Conservation (phyloP, 2,113 vertebrate genomes). For the Microcebus ravelobensis region DNA sequence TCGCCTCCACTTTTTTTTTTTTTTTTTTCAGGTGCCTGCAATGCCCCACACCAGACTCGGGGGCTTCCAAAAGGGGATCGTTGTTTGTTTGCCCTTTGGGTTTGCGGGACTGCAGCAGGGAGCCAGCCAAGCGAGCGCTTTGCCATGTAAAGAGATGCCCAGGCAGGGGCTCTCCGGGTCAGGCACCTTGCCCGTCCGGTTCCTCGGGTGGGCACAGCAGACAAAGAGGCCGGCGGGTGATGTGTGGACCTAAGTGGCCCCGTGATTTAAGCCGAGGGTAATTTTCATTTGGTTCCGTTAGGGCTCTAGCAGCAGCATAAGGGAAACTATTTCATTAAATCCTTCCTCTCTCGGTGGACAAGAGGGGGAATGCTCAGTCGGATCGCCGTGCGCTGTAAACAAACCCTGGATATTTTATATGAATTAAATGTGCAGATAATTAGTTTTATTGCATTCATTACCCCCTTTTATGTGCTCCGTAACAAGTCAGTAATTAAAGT, state of each 20-base stretch:
- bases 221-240: slow-evolving; percentile 28
- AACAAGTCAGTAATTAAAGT: slow-evolving; percentile 96
- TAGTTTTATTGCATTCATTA: slow-evolving; percentile 96
- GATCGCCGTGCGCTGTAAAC: slow-evolving; percentile 80
- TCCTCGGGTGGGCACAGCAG: slow-evolving; percentile 40
- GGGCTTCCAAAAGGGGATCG: background rate
- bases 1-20: background rate
- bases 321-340: slow-evolving; percentile 83
- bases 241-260: slow-evolving; percentile 58
- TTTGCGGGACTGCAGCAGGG: background rate
- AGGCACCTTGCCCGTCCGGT: background rate
- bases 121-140: background rate
- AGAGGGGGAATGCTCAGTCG: slow-evolving; percentile 73
- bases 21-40: background rate
- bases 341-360: slow-evolving; percentile 84
- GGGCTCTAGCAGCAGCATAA: slow-evolving; percentile 68
- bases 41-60: background rate
- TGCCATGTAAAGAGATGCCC: background rate
- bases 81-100: background rate
- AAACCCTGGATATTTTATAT: slow-evolving; percentile 88
- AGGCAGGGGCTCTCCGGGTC: background rate
- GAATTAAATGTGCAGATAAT: slow-evolving; percentile 93
- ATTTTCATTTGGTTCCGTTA: slow-evolving; percentile 80
- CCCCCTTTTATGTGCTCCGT: slow-evolving; percentile 92
- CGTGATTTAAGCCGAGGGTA: slow-evolving; percentile 74